Conservation (phyloP, 2,888 invertebrate genomes). For the Rosalia funebris region DNA sequence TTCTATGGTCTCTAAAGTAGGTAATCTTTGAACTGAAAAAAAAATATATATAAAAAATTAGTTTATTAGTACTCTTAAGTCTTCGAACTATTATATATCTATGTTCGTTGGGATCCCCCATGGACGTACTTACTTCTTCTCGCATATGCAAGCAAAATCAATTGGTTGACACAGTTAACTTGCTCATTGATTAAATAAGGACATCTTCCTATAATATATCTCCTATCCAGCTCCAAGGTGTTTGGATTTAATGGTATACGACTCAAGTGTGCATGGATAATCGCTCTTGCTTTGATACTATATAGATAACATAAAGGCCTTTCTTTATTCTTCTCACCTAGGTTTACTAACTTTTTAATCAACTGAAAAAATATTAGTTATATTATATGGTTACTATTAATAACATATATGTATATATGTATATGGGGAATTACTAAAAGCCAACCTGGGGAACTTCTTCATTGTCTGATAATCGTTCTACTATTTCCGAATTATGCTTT, state of each 20-base stretch:
- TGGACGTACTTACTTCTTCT: conserved; percentile 82
- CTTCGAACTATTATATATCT: too few species aligned
- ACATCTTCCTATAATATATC: conserved; percentile 87
- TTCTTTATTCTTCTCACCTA: conserved; percentile 97
- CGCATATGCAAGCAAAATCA: conserved; percentile 90
- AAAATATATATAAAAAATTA: conserved; percentile 35
- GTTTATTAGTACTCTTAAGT: not conserved
- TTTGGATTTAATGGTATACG: conserved; percentile 80
- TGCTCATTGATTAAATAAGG: conserved; percentile 97
- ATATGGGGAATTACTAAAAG: not conserved
- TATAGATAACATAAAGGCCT: conserved; percentile 91
- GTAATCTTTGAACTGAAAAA: conserved; percentile 78
- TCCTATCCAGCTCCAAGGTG: conserved; percentile 85
- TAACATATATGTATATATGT: not conserved
- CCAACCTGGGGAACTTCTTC: conserved; percentile 82
- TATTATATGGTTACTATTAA: too few species aligned
- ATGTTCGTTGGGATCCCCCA: too few species aligned
- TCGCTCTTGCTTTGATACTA: conserved; percentile 91
- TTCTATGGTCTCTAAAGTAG: conserved; percentile 94
- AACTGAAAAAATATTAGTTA: conserved; percentile 67
- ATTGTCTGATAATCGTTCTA: conserved; percentile 92
- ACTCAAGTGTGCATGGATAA: conserved; percentile 96
- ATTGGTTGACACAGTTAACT: conserved; percentile 94
- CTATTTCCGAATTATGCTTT: conserved; percentile 92
- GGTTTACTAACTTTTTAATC: conserved; percentile 88